Evolutionary conservation across 1,140 invertebrate genomes (phyloP).

Genomic region (Heliconius hewitsoni): DNA sequence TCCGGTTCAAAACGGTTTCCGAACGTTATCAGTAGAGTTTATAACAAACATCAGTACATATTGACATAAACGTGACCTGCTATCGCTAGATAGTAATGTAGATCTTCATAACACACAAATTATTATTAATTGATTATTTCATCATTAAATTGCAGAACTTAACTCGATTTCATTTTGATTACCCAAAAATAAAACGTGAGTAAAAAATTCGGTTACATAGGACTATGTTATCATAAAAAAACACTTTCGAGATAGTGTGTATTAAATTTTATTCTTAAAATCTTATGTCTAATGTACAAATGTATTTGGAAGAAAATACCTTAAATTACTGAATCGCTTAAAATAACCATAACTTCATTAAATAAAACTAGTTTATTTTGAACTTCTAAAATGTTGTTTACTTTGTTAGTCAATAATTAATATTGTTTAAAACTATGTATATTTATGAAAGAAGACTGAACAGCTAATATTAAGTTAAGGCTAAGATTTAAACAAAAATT

Average conservation of each 20-base stretch:
- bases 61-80: conserved; percentile 20
- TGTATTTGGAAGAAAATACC: neutral
- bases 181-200: no score
- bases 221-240: neutral
- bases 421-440: no score
- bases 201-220: no score
- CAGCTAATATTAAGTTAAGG: no score
- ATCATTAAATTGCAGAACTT: no score
- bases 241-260: neutral
- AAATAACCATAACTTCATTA: neutral
- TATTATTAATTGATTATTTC: no score
- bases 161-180: no score
- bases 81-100: neutral
- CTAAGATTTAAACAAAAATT: no score
- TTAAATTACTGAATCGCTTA: neutral
- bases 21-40: conserved; percentile 8
- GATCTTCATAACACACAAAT: neutral
- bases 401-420: no score
- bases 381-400: no score
- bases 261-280: neutral
- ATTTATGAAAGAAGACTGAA: no score
- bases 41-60: neutral
- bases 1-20: conserved; percentile 11
- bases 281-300: neutral
- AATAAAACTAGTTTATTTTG: no score